phyloP scores from a whole-genome alignment of 2,797 vertebrate species.

The Anas flavirostris region DNA sequence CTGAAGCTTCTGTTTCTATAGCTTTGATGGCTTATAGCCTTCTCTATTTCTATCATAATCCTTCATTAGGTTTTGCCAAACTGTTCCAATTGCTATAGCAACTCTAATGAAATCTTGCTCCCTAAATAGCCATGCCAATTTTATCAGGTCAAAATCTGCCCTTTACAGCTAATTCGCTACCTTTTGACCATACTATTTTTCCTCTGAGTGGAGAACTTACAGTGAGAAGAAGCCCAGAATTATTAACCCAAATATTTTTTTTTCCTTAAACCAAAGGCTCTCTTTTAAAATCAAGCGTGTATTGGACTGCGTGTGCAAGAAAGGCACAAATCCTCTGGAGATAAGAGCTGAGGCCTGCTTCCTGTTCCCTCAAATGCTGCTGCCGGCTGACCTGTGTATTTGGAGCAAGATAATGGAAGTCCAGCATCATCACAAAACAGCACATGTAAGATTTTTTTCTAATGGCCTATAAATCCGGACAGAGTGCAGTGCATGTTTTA shows the following conservation, averaged over 20 bases:
- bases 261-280: not conserved
- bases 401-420: constrained; percentile 7
- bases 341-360: not conserved
- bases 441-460: not conserved
- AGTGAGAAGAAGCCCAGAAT: not conserved
- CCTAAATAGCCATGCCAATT: constrained; percentile 54
- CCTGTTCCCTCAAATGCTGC: not conserved
- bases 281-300: not conserved
- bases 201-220: not conserved
- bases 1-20: constrained; percentile 35
- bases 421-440: not conserved
- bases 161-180: constrained; percentile 28
- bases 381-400: not conserved
- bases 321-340: not conserved
- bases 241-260: not conserved
- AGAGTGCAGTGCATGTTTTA: not conserved
- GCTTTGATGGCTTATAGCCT: constrained; percentile 17
- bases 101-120: constrained; percentile 69
- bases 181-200: not conserved
- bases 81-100: constrained; percentile 68
- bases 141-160: constrained; percentile 52
- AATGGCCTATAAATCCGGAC: not conserved
- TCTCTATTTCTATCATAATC: constrained; percentile 57
- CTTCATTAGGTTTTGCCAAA: constrained; percentile 65
- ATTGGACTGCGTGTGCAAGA: not conserved